Base-by-base conservation (phyloP, 2,888 invertebrate species). In the Drosophila niveifrons region DNA sequence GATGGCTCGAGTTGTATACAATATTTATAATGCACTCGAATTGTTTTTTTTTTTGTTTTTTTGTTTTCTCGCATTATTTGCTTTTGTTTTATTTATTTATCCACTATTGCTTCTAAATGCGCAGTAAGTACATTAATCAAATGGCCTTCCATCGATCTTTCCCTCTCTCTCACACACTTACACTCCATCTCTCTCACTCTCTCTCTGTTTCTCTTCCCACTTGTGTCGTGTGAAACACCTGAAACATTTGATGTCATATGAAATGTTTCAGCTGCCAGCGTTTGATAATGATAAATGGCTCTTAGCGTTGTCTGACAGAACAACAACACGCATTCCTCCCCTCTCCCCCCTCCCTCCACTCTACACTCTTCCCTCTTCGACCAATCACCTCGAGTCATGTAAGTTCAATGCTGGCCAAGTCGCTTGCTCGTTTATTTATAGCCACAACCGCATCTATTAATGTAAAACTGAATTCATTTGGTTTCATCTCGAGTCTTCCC, bases 241-340 rank as follows among this genome's bases (percentile, higher is more conserved):
- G 78, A 76, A 66, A 67, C 68, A 55, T 53, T 70, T 62, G 63
- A 82, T 78, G 78, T 66, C 87, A 70, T 75, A 64, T 71, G 61
- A 80, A 86, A 80, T 72, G 80, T 67, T 81, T 74, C 75, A 79
- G 70, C 80, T 82, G 82, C 63, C 75, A 82, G 44, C 52, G 34
- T 51, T 67, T 80, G 80, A 83, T 84, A 82, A 83, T 87, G 83
- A 87, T 87, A 80, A 87, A 83, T 84, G 75, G 62, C 71, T 64
- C 56, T 65, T 57, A 65, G 56, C 55, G 23, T 47, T 56, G 55
- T 31, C 63, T 50, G 56, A 55, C 57, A 51, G 48, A 31, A 31
- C 41, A 59, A 48, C 52, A 59, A 48, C 52, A 58, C 61, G 34
- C 52, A 62, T 52, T 3, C 9, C 10, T 10, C 7, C 31, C 6